phyloP scores from a whole-genome alignment of 2,888 invertebrate genomes.

The Marasmarcha lunaedactyla region DNA sequence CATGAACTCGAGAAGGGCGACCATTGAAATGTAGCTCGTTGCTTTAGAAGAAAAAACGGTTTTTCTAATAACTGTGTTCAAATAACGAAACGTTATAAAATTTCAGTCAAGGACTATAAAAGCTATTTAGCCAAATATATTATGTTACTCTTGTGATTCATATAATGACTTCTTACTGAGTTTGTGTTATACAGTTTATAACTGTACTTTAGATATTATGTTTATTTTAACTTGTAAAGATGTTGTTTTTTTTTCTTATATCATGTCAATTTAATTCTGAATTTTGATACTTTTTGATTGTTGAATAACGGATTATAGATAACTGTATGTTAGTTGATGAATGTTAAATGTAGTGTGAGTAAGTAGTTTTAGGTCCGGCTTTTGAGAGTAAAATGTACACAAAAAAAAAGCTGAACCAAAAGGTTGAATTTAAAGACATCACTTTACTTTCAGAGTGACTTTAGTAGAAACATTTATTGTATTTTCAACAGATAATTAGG shows the following conservation, averaged over 20 bases:
- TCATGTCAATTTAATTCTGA: conserved; percentile 2
- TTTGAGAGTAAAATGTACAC: no score
- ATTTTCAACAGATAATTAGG: no score
- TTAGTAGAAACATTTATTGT: no score
- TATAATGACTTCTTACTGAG: conserved; percentile 10
- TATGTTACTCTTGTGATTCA: conserved; percentile 20
- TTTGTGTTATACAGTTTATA: conserved; percentile 11
- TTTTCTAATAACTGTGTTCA: conserved; percentile 25
- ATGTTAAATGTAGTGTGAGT: no score
- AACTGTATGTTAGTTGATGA: no score
- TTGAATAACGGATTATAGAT: neutral
- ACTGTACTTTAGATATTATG: neutral
- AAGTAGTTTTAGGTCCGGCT: no score
- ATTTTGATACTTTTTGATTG: conserved; percentile 8
- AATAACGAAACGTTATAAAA: conserved; percentile 23
- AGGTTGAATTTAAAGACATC: no score
- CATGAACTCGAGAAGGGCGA: conserved; percentile 72
- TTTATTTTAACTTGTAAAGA: conserved; percentile 2
- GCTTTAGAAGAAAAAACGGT: conserved; percentile 8
- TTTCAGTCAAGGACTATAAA: conserved; percentile 7
- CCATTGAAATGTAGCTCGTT: conserved; percentile 27
- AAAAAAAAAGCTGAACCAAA: no score
- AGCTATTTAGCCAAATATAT: conserved; percentile 2
- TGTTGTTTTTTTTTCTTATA: conserved; percentile 14
- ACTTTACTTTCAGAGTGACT: no score